These are phyloP conservation scores for Trichosurus vulpecula DNA, from an alignment of 2,797 vertebrate genomes.

Conservation along the genomic window DNA sequence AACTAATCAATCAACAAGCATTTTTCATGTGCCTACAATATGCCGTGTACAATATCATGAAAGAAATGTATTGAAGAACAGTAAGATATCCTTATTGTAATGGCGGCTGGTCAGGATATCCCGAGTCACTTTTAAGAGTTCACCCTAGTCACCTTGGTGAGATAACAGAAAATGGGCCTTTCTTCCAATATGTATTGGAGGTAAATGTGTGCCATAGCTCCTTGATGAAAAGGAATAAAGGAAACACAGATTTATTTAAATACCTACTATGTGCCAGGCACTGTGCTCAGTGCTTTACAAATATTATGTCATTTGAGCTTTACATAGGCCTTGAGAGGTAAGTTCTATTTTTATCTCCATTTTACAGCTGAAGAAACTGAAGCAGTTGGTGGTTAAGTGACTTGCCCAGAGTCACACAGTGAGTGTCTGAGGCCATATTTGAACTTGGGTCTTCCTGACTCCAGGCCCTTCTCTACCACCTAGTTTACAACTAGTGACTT, in stretches of 20 bases:
- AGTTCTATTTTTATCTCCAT: neutral
- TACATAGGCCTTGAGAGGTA: neutral
- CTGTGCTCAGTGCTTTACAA: neutral
- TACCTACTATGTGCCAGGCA: neutral
- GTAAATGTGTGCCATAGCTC: neutral
- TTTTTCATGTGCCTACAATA: neutral
- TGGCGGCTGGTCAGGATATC: neutral
- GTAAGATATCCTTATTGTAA: neutral
- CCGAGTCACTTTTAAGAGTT: neutral
- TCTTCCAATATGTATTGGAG: neutral
- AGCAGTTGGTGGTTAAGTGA: neutral
- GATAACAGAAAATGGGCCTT: neutral
- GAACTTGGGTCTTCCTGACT: neutral
- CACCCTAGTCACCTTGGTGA: neutral
- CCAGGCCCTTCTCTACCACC: neutral
- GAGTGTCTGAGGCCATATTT: neutral
- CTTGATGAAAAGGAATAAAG: neutral
- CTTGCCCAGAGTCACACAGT: neutral
- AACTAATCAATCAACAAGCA: neutral
- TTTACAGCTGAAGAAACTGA: neutral
- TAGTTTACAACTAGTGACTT: neutral
- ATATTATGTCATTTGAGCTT: neutral
- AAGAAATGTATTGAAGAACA: neutral
- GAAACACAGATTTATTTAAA: neutral
- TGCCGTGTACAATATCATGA: neutral